Evolutionary conservation across 2,797 vertebrate species (phyloP).

Genomic region (Tympanoctomys barrerae): DNA sequence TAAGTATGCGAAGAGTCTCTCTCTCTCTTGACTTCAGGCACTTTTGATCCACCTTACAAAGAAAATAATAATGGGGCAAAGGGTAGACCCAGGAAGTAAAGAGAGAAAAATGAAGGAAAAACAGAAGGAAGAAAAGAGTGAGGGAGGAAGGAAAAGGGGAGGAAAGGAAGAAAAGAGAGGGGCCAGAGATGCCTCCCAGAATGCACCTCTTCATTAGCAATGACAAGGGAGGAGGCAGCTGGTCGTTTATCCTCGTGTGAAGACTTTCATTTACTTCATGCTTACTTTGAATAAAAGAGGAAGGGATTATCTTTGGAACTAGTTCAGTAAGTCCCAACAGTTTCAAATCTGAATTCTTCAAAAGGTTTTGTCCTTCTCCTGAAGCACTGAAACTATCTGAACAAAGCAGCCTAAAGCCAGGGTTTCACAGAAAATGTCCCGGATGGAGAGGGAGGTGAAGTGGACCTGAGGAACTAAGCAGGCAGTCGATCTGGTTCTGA

Average conservation of each 20-base stretch:
- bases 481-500: neutral
- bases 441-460: neutral
- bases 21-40: neutral
- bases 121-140: fast-evolving
- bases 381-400: conserved; percentile 38
- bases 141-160: neutral
- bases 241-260: conserved; percentile 62
- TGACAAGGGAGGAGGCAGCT: neutral
- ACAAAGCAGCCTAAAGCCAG: neutral
- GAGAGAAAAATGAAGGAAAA: neutral
- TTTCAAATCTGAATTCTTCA: conserved; percentile 57
- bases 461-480: neutral
- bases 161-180: neutral
- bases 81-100: too few relatives aligned
- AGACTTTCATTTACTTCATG: conserved; percentile 58
- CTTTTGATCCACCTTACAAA: neutral
- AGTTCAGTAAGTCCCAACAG: conserved; percentile 33
- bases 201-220: neutral
- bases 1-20: neutral
- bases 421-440: conserved; percentile 12
- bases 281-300: conserved; percentile 65
- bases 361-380: conserved; percentile 13
- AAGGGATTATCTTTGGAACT: conserved; percentile 67
- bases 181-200: neutral
- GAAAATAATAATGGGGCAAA: neutral